Percentiles rank a stretch among this genome's conserved stretches.
Evolutionary conservation across 1,140 invertebrate genomes (phyloP).

Genomic region (Drosophila trapezifrons): DNA sequence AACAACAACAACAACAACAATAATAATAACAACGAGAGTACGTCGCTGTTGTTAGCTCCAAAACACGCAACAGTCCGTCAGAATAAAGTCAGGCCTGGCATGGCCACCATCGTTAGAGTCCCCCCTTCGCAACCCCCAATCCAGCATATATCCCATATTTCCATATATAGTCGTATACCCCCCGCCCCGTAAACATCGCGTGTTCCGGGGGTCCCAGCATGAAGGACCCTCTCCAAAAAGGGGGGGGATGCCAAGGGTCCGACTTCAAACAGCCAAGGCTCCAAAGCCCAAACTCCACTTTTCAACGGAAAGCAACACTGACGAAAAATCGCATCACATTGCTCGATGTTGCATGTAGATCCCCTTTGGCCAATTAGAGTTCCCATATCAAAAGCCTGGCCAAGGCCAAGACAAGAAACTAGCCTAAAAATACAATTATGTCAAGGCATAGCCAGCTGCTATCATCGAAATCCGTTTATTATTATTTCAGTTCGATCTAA

Average conservation of each 20-base stretch:
- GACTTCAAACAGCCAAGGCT: conserved; percentile 45
- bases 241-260: conserved; percentile 21
- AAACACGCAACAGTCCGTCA: conserved; percentile 79
- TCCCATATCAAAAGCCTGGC: not conserved
- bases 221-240: conserved; percentile 33
- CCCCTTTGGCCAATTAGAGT: too few species aligned
- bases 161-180: conserved; percentile 15
- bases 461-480: too few species aligned
- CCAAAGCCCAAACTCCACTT: conserved; percentile 44
- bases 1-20: conserved; percentile 38
- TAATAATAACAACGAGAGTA: conserved; percentile 49
- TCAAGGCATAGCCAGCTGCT: too few species aligned
- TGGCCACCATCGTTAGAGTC: conserved; percentile 53
- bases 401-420: not conserved
- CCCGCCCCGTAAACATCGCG: conserved; percentile 30
- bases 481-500: too few species aligned
- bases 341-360: too few species aligned
- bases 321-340: not conserved
- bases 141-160: conserved; percentile 5
- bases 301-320: conserved; percentile 19
- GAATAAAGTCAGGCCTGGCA: conserved; percentile 47
- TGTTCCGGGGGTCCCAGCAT: conserved; percentile 45
- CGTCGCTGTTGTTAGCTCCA: conserved; percentile 71
- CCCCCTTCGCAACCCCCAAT: conserved; percentile 1
- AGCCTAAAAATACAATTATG: not conserved